Base-by-base conservation (phyloP, 2,113 vertebrate genomes). In the Myiozetetes cayanensis region DNA sequence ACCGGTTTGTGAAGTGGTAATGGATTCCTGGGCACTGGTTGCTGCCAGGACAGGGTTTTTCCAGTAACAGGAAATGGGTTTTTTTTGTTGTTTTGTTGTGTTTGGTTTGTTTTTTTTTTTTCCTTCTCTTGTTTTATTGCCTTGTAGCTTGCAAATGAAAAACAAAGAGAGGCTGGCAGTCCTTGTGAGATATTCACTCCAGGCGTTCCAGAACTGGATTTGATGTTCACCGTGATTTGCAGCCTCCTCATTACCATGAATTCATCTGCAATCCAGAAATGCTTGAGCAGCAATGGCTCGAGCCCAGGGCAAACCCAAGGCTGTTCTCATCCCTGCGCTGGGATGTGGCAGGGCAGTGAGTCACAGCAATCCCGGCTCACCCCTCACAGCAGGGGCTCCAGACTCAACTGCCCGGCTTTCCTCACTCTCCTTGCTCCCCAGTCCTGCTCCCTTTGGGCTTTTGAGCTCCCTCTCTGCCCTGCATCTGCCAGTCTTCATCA, bases 191-290 rank as follows among this genome's bases (percentile, higher is more conserved):
- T 80, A 93, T 77, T 86, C 74, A 90, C 95, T 97, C 75, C 87
- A 93, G 93, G 93, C 79, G 0, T 80, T 96, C 92, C 89, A 95
- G 94, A 90, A 92, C 94, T 93, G 87, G 92, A 88, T 95, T 75
- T 93, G 88, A 84, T 94, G 94, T 71, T 92, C 85, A 61, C 85
- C 86, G 68, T 95, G 93, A 94, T 97, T 95, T 95, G 93, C 93
- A 95, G 93, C 86, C 93, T 95, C 74, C 80, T 96, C 93, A 96
- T 97, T 96, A 97, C 56, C 89, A 87, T 87, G 89, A 86, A 89
- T 89, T 95, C 94, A 97, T 96, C 96, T 97, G 91, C 96, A 97
- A 96, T 92, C 95, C 95, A 97, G 94, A 97, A 97, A 97, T 96
- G 95, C 96, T 94, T 92, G 95, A 95, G 96, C 91, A 95, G 95